Evolutionary conservation across 1,140 invertebrate species (phyloP), one percentile per base, ranked within the genome.

Genomic region (Melanaphis sacchari): DNA sequence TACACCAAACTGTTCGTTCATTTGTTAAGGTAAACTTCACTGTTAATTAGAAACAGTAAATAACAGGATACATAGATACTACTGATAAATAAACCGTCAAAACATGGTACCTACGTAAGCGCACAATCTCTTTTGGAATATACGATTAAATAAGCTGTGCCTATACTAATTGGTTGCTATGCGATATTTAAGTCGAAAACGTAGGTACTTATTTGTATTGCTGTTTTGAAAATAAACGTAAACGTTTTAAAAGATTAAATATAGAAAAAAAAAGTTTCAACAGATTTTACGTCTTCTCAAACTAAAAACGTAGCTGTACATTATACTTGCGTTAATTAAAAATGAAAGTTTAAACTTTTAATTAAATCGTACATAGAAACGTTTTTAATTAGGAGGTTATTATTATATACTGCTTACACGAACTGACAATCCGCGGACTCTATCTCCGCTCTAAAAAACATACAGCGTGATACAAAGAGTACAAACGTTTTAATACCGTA

Each of bases 11-110:
- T 21, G 31, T 87, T 84, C 11, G 85, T 87, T n/a, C 26, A n/a
- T n/a, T n/a, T n/a, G 41, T 43, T 31, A n/a, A 87, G 41, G 15
- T 43, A n/a, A 87, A 87, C 85, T 49, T 76, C 15, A 15, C 15
- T 18, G 43, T 87, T 46, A 87, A 87, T 87, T 87, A 87, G 43
- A 21, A 87, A 87, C 21, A n/a, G 85, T 49, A 87, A 36, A 87
- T 46, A 87, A 31, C 24, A 31, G 22, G 31, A 76, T 41, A 84
- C 24, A 2, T 26, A 40, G 31, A 46, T 31, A 31, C 24, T 85
- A n/a, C 40, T 43, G 15, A n/a, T 85, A 31, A 82, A 38, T 38
- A 40, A 7, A 82, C 76, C 59, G 31, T 18, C 31, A 15, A 66
- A 66, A n/a, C 59, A 18, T 6, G 59, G 31, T n/a, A 76, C 36